Conservation (phyloP, 2,113 vertebrate genomes). For the Calonectris borealis region DNA sequence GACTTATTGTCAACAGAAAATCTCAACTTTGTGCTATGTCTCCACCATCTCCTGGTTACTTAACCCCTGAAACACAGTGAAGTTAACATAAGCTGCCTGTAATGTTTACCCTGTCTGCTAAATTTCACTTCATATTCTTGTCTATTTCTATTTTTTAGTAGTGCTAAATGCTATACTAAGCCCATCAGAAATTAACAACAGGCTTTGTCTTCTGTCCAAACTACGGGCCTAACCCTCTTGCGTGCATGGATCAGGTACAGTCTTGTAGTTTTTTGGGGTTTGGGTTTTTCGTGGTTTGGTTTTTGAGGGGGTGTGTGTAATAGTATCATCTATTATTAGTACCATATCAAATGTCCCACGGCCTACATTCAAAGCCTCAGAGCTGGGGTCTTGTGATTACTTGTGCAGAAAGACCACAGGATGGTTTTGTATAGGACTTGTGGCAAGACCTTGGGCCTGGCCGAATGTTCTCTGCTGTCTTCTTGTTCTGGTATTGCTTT, state of each 20-base stretch:
- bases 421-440: background rate
- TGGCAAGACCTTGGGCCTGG: background rate
- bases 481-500: background rate
- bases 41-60: background rate
- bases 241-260: background rate
- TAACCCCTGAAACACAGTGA: background rate
- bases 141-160: background rate
- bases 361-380: background rate
- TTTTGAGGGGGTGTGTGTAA: background rate
- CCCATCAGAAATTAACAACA: background rate
- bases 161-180: background rate
- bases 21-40: background rate
- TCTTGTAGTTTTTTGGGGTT: background rate
- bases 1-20: background rate
- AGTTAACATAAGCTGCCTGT: background rate
- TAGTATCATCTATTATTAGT: constrained; percentile 6
- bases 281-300: background rate
- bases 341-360: background rate
- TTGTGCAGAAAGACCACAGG: background rate
- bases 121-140: background rate
- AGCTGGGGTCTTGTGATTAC: background rate
- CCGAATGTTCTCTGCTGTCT: background rate
- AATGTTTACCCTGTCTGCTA: background rate
- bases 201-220: background rate
- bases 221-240: background rate